These are phyloP conservation scores for Austrolebias charrua DNA, from an alignment of 2,797 vertebrate genomes.

Conservation along the genomic window DNA sequence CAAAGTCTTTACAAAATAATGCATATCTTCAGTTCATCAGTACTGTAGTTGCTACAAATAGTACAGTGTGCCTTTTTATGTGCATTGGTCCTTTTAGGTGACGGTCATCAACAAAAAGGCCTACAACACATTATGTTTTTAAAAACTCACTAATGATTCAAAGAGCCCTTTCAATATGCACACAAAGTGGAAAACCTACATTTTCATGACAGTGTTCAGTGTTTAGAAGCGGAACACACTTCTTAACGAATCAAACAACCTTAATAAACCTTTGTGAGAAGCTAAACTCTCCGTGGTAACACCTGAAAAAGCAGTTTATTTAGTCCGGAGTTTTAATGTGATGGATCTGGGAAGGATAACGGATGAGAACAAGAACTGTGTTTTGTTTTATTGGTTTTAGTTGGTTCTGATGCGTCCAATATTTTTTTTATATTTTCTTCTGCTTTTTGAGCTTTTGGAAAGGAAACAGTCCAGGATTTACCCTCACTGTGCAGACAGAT, in stretches of 20 bases:
- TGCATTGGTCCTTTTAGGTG: conserved; percentile 81
- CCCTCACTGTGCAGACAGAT: conserved; percentile 55
- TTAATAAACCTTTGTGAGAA: conserved; percentile 24
- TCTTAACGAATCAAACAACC: no score
- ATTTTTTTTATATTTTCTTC: neutral
- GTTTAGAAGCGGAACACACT: conserved; percentile 73
- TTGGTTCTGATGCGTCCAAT: conserved; percentile 35
- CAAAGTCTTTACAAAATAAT: conserved; percentile 84
- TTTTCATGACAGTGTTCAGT: conserved; percentile 79
- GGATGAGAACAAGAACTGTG: conserved; percentile 16
- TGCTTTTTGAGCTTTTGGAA: conserved; percentile 1
- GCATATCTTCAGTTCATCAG: conserved; percentile 84
- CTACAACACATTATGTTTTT: conserved; percentile 71
- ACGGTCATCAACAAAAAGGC: conserved; percentile 72
- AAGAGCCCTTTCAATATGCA: conserved; percentile 87
- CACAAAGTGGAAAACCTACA: conserved; percentile 82
- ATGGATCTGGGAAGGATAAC: conserved; percentile 26
- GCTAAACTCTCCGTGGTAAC: conserved; percentile 43
- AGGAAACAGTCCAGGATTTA: conserved; percentile 24
- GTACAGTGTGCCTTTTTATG: conserved; percentile 83
- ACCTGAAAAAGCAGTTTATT: conserved; percentile 47
- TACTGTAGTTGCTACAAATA: conserved; percentile 86
- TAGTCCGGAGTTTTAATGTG: conserved; percentile 25
- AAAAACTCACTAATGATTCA: conserved; percentile 78
- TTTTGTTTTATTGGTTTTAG: conserved; percentile 28